Percentiles rank a stretch among this genome's conserved stretches.
Evolutionary conservation across 2,113 vertebrate species (phyloP).

Genomic region (Caloenas nicobarica): DNA sequence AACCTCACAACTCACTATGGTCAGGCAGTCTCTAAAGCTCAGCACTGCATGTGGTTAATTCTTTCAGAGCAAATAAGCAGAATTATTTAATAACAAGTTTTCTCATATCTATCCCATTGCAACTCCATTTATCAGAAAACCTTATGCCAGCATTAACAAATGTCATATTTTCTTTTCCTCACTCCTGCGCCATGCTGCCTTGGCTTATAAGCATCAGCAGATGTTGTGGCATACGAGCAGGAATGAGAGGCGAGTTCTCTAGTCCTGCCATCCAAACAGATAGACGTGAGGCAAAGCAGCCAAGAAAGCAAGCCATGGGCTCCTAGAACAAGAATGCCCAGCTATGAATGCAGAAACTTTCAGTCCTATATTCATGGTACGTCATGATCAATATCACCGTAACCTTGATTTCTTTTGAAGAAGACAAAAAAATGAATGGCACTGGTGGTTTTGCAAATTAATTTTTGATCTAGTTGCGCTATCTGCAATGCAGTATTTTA

Average conservation of each 20-base stretch:
- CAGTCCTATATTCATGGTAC: neutral
- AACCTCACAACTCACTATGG: neutral
- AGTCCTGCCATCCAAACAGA: neutral
- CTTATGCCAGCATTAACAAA: neutral
- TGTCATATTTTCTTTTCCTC: neutral
- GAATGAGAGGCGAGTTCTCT: neutral
- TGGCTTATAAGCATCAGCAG: neutral
- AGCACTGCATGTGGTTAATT: neutral
- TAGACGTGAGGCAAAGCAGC: neutral
- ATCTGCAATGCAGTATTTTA: neutral
- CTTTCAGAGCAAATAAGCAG: neutral
- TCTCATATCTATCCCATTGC: neutral
- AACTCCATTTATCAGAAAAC: neutral
- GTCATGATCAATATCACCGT: neutral
- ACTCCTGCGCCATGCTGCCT: neutral
- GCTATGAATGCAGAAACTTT: neutral
- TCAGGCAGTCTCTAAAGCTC: neutral
- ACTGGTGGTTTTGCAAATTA: neutral
- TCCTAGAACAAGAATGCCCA: neutral
- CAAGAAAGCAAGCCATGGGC: neutral
- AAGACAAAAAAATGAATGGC: neutral
- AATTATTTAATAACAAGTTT: neutral
- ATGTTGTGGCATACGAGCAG: neutral
- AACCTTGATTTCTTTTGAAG: neutral
- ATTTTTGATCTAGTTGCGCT: neutral